Percentiles rank a stretch among this genome's conserved stretches.
These are phyloP conservation scores for Eurystomus gularis DNA, from an alignment of 2,113 vertebrate genomes.

Conservation along the genomic window DNA sequence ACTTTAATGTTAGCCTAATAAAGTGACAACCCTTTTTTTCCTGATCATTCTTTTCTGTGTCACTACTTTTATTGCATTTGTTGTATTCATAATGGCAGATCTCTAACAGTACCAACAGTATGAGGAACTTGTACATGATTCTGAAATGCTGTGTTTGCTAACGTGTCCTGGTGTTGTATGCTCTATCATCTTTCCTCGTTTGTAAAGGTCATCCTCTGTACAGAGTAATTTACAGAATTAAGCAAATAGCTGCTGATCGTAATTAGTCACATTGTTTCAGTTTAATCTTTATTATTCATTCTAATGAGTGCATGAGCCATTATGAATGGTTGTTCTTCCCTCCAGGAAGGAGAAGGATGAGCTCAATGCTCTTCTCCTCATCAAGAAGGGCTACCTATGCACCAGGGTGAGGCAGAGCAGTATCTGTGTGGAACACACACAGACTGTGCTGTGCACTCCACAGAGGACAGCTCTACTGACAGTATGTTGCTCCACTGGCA, in stretches of 20 bases:
- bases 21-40: not conserved
- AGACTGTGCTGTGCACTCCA: not conserved
- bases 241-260: not conserved
- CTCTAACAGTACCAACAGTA: not conserved
- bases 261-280: not conserved
- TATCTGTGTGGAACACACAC: not conserved
- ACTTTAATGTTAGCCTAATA: not conserved
- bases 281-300: not conserved
- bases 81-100: not conserved
- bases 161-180: not conserved
- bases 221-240: not conserved
- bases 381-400: not conserved
- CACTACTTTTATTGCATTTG: not conserved
- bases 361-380: not conserved
- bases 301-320: not conserved
- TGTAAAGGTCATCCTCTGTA: not conserved
- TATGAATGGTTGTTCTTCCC: not conserved
- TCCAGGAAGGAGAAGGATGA: not conserved
- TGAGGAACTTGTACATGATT: fast-evolving
- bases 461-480: not conserved
- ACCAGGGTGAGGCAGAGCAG: not conserved
- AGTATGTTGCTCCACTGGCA: not conserved
- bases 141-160: not conserved
- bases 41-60: not conserved
- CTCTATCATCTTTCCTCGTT: not conserved